phyloP scores from a whole-genome alignment of 2,888 invertebrate genomes.

The Nymphalis urticae region DNA sequence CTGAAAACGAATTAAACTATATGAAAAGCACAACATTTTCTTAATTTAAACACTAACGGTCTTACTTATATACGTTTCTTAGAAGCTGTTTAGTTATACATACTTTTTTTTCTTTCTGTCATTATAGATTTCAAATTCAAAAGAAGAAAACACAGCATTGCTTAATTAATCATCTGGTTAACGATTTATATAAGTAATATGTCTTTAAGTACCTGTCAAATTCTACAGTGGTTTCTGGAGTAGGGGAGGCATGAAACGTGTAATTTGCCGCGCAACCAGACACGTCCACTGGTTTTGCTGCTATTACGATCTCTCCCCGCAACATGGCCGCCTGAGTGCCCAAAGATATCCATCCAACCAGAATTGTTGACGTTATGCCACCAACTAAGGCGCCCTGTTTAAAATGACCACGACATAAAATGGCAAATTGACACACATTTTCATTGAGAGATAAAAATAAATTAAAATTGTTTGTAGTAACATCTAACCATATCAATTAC shows the following conservation, averaged over 20 bases:
- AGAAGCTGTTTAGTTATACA: no score
- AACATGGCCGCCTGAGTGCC: slow-evolving; percentile 86
- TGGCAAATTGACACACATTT: neutral
- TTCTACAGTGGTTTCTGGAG: slow-evolving; percentile 47
- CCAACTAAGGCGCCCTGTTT: slow-evolving; percentile 84
- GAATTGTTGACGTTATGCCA: slow-evolving; percentile 81
- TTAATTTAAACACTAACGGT: no score
- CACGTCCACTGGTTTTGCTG: slow-evolving; percentile 83
- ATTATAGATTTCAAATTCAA: no score
- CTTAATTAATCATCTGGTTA: no score
- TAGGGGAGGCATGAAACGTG: slow-evolving; percentile 46
- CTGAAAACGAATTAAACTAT: no score
- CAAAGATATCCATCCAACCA: slow-evolving; percentile 86
- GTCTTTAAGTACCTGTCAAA: slow-evolving; percentile 56
- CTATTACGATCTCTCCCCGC: slow-evolving; percentile 81
- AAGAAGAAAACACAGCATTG: neutral
- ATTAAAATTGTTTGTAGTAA: no score
- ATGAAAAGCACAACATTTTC: no score
- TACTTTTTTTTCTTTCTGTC: no score
- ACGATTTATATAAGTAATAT: no score
- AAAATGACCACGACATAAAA: neutral
- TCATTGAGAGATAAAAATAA: no score
- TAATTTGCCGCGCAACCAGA: slow-evolving; percentile 74
- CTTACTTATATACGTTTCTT: no score
- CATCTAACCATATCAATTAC: no score